Evolutionary conservation across 2,888 invertebrate species (phyloP), one percentile per base, ranked within the genome.

Genomic region (Nymphalis urticae): DNA sequence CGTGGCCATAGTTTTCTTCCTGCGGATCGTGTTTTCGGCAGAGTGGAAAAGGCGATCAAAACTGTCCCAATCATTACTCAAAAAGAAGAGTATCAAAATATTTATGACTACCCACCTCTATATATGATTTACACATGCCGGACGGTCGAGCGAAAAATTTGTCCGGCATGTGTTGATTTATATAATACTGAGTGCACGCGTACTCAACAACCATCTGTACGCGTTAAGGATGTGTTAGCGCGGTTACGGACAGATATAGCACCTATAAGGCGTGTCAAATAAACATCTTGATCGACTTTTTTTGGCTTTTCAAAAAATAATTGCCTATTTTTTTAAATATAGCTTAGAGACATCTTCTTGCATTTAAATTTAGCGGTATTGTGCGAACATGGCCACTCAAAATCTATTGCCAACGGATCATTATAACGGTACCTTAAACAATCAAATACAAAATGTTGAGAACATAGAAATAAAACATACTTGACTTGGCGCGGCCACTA

Each of bases 251-350:
- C n/a, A n/a, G n/a, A n/a, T n/a, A n/a, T n/a, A n/a, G n/a, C n/a
- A n/a, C n/a, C 62, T 16, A 51, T 62, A 48, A 62, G 50, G 48
- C 51, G 48, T 50, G 62, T 62, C 50, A 62, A 62, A 62, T 62
- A 62, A 50, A 62, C 50, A 19, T 50, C 62, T 32, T 62, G 62
- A 48, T 62, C 27, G 32, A 50, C 48, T 48, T 60, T 60, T n/a
- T n/a, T 47, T 47, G 10, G 36, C 42, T 60, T 60, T 47, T 60
- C 17, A 47, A 60, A 60, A 47, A 60, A 60, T 21, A 17, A n/a
- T 47, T 17, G 42, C 60, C 60, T 60, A 47, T 60, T 60, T 60
- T 60, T 47, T 36, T 48, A 36, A 60, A 60, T 60, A 54, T 54
- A 54, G 60, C 47, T 27, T n/a, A 47, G 19, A 47, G 60, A 47